phyloP scores from a whole-genome alignment of 2,113 vertebrate species.

The Epinephelus moara region DNA sequence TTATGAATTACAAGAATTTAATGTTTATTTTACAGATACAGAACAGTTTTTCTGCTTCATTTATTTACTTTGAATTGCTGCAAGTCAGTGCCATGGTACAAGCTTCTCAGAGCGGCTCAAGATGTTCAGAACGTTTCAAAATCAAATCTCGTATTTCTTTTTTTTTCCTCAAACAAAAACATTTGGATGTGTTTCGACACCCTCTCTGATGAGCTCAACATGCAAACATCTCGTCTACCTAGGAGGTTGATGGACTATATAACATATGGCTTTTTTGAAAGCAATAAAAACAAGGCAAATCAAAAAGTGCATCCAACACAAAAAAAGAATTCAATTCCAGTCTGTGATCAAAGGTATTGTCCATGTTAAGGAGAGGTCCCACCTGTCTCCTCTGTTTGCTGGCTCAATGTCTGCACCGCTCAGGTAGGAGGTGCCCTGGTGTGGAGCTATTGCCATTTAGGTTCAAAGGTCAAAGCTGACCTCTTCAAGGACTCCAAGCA shows the following conservation, averaged over 20 bases:
- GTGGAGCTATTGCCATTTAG: conserved; percentile 44
- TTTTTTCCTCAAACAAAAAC: conserved; percentile 71
- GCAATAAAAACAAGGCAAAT: conserved; percentile 82
- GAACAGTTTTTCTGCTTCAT: conserved; percentile 84
- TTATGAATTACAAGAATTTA: conserved; percentile 84
- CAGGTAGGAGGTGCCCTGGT: conserved; percentile 39
- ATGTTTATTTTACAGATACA: conserved; percentile 89
- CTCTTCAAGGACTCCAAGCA: conserved; percentile 62
- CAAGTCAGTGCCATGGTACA: conserved; percentile 86
- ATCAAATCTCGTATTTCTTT: conserved; percentile 47
- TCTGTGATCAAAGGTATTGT: conserved; percentile 76
- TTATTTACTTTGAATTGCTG: conserved; percentile 84
- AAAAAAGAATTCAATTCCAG: conserved; percentile 78
- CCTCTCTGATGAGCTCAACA: conserved; percentile 82
- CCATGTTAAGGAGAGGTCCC: conserved; percentile 61
- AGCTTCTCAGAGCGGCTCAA: conserved; percentile 81
- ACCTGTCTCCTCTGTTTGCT: conserved; percentile 58
- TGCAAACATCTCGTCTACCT: conserved; percentile 85
- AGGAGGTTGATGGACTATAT: conserved; percentile 81
- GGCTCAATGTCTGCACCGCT: conserved; percentile 69
- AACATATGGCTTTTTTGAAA: conserved; percentile 90
- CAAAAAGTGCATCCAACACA: conserved; percentile 88
- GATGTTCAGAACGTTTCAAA: conserved; percentile 74
- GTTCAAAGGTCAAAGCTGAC: conserved; percentile 69
- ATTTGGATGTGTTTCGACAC: conserved; percentile 76